Percentiles rank a stretch among this genome's conserved stretches.
Evolutionary conservation across 2,888 invertebrate genomes (phyloP).

Genomic region (Cheiracanthium punctorium): DNA sequence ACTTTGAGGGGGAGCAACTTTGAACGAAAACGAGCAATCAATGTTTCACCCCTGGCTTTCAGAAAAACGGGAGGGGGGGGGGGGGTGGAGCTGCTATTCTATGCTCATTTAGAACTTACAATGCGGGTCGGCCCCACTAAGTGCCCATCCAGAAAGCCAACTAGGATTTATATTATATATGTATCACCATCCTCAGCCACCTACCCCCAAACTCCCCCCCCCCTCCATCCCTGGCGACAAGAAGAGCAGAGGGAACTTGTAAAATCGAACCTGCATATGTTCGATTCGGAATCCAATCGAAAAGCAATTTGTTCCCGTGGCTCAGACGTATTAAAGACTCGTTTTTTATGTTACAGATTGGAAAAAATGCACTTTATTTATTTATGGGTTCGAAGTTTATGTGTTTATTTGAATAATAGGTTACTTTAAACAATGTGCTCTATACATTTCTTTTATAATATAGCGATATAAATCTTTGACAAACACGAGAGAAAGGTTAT

Average conservation of each 20-base stretch:
- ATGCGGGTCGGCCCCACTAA: not conserved
- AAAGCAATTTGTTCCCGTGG: not conserved
- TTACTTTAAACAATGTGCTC: no score
- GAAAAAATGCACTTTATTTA: not conserved
- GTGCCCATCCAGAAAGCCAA: slow-evolving; percentile 3
- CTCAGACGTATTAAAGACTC: not conserved
- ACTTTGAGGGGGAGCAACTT: not conserved
- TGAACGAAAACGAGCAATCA: slow-evolving; percentile 9
- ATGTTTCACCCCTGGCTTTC: not conserved
- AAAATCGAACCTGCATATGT: slow-evolving; percentile 38
- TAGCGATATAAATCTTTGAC: no score
- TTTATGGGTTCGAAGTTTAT: not conserved
- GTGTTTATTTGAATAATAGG: not conserved
- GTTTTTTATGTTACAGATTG: not conserved
- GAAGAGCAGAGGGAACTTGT: slow-evolving; percentile 16
- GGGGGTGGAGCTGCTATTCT: slow-evolving; percentile 43
- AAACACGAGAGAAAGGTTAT: no score
- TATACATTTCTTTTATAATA: no score
- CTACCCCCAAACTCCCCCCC: not conserved
- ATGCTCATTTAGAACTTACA: slow-evolving; percentile 41
- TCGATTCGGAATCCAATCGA: slow-evolving; percentile 10
- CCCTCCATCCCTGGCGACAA: slow-evolving; percentile 7
- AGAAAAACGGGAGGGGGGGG: not conserved
- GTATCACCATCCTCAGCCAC: slow-evolving; percentile 15
- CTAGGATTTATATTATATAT: slow-evolving; percentile 38